Conservation (phyloP, 2,113 vertebrate species). For the Leiothrix lutea region DNA sequence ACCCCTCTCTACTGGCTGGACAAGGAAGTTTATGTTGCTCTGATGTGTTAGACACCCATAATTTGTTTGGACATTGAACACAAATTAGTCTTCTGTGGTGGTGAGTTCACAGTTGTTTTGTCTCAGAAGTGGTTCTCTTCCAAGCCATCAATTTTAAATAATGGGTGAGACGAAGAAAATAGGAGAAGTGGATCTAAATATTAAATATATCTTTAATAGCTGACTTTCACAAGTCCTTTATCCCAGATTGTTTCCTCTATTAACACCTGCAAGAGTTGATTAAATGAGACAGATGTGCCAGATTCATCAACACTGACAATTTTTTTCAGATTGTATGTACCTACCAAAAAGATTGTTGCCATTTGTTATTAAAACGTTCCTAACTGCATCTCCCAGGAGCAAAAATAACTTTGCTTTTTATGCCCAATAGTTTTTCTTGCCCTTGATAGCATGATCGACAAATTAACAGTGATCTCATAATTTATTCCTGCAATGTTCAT, state of each 20-base stretch:
- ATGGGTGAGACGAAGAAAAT: neutral
- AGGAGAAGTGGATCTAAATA: conserved; percentile 21
- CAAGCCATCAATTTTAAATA: neutral
- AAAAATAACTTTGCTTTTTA: conserved; percentile 55
- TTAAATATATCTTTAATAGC: conserved; percentile 39
- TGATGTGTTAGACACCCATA: neutral
- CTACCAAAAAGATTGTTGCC: conserved; percentile 59
- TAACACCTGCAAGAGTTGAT: conserved; percentile 66
- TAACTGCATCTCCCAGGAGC: conserved; percentile 17
- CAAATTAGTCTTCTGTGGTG: neutral
- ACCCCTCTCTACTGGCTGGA: neutral
- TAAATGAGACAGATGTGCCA: conserved; percentile 58
- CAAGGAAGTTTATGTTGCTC: neutral
- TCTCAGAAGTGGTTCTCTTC: neutral
- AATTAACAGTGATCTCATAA: conserved; percentile 69
- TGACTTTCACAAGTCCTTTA: conserved; percentile 76
- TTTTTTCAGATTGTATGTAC: conserved; percentile 34
- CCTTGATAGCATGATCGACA: conserved; percentile 64
- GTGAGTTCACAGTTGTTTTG: neutral
- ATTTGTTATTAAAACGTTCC: conserved; percentile 65
- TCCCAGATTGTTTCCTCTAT: conserved; percentile 54
- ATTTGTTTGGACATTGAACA: neutral
- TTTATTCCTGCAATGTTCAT: conserved; percentile 69
- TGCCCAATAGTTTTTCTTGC: conserved; percentile 62
- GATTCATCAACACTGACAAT: conserved; percentile 60